Evolutionary conservation across 2,797 vertebrate species (phyloP), one percentile per base, ranked within the genome.

Genomic region (Channa striata): DNA sequence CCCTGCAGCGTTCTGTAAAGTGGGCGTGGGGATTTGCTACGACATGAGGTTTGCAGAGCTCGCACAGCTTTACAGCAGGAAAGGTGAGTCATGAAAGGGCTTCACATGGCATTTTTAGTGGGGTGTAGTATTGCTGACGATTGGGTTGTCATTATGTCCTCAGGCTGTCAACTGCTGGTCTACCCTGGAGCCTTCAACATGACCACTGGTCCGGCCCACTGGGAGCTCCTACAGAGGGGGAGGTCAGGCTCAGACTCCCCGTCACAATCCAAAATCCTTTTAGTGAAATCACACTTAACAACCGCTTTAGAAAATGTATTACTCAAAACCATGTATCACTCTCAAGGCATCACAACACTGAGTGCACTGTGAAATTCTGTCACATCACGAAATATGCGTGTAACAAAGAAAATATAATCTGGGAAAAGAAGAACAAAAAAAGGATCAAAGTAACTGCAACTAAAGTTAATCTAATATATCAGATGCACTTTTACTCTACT

Each of bases 11-110:
- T 99, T 94, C 92, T 99, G 98, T 87, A 97, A 94, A 92, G 95
- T 99, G 57, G 98, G 98, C 12, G 94, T 99, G n/a, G 98, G 98
- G 50, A 99, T 99, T 86, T 99, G 98, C 92, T 99, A 99, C 0
- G 98, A 99, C 82, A 94, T 99, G 2, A 94, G 98, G 66, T 99
- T 99, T 81, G 93, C 98, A 34, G 98, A 99, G 83, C 95, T 99
- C 17, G 98, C 98, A 8, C 98, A 99, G 59, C 91, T 99, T 85
- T 99, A 99, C 1, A 72, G 95, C 11, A 94, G 94, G 82, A 95
- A 92, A 94, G 98, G 98, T 98, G 25, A 16, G 5, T 3, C 6
- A 19, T 19, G n/a, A 44, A 19, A 44, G 10, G 8, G 3, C 17
- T 2, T 39, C 5, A 0, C 0, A 0, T 12, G 23, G n/a, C 16